Percentiles rank a stretch among this genome's conserved stretches.
Evolutionary conservation across 2,113 vertebrate genomes (phyloP).

Genomic region (Eidolon helvum): DNA sequence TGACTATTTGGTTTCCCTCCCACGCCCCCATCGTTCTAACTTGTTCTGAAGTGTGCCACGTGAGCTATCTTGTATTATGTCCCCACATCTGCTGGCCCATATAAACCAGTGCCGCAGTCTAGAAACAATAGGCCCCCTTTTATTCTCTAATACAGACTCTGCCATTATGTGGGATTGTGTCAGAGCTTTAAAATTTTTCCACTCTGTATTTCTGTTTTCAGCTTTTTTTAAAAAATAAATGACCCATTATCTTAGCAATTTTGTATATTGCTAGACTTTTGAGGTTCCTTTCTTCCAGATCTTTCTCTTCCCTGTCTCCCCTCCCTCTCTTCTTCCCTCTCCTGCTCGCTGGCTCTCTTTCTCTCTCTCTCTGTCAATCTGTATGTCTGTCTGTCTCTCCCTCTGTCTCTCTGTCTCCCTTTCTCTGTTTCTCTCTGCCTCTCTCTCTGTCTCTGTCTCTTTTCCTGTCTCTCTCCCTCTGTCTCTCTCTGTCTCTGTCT

Average conservation of each 20-base stretch:
- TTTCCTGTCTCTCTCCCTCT: neutral
- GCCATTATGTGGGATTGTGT: constrained; percentile 36
- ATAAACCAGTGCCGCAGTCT: neutral
- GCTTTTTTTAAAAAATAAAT: constrained; percentile 50
- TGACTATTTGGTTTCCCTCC: neutral
- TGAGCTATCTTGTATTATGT: constrained; percentile 30
- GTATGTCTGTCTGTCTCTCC: neutral
- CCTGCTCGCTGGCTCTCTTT: neutral
- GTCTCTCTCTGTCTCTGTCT: too few relatives aligned
- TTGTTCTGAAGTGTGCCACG: neutral
- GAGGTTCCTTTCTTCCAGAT: neutral
- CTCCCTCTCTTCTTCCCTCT: neutral
- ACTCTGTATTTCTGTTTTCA: constrained; percentile 37
- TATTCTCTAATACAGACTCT: constrained; percentile 39
- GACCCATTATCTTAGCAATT: constrained; percentile 54
- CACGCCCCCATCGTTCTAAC: neutral
- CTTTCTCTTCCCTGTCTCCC: neutral
- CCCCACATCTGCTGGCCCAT: constrained; percentile 49
- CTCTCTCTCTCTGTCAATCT: neutral
- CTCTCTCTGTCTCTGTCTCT: too few relatives aligned
- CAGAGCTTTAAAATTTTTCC: constrained; percentile 35
- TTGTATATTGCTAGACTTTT: constrained; percentile 39
- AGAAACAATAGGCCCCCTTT: constrained; percentile 42
- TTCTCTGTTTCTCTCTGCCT: too few relatives aligned
- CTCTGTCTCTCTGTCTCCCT: too few relatives aligned